Evolutionary conservation across 2,113 vertebrate species (phyloP), one percentile per base, ranked within the genome.

Genomic region (Upupa epops): DNA sequence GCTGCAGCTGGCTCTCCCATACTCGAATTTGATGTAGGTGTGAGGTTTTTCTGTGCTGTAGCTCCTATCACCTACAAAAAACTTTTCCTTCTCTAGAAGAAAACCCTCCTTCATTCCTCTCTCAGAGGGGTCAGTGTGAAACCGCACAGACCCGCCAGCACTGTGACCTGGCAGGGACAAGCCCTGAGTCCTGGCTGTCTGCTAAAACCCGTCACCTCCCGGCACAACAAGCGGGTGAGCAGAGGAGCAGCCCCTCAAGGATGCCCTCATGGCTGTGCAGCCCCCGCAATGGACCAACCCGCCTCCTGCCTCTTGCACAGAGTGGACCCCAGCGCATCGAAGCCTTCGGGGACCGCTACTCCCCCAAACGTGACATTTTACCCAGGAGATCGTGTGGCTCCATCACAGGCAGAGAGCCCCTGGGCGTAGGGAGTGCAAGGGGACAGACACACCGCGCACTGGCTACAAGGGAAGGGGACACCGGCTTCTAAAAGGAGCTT

Each of bases 1-100:
- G 74, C 13, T 42, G 24, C 26, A 12, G 54, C 20, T 4, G 4
- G 42, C 61, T 78, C 32, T 64, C 51, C 6, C 0, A n/a, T 19
- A 64, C 13, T 19, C n/a, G 3, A 25, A 26, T 46, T 18, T 72
- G 63, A 36, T 8, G 32, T 0, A 60, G 59, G 12, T 2, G 0
- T 5, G 31, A 15, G 46, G 71, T 2, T 46, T 81, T 75, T 40
- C 42, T 19, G 34, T 65, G n/a, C 71, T 40, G 40, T 6, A 5
- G 7, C 45, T 45, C 52, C 11, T 34, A 34, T 9, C 55, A 18
- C 28, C 63, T 26, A 68, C 24, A 42, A 59, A 7, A 95, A 96
- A 96, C 83, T 96, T 96, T 75, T 79, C 59, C 29, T 72, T 24
- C 40, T 86, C 19, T 42, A 22, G 20, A 25, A 91, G 54, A 24